Evolutionary conservation across 2,113 vertebrate species (phyloP).

Genomic region (Phocoena sinus): DNA sequence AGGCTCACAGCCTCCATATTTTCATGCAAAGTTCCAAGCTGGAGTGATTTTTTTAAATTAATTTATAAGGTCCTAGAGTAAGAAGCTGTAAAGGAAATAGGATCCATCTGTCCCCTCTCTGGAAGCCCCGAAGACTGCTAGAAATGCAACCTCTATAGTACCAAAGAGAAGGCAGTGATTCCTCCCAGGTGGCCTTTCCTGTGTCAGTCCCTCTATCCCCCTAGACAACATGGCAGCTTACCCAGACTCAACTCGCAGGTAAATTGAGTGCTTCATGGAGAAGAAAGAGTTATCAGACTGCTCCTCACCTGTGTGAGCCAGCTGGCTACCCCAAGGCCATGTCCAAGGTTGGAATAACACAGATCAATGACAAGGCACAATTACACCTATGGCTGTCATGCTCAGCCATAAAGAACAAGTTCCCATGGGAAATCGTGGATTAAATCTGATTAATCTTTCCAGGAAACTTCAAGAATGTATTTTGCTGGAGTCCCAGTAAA

Average conservation of each 20-base stretch:
- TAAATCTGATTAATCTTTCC: not conserved
- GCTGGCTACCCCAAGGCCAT: not conserved
- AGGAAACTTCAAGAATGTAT: conserved; percentile 41
- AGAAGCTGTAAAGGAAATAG: conserved; percentile 13
- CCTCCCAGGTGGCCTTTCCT: not conserved
- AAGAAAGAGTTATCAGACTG: not conserved
- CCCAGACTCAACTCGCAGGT: not conserved
- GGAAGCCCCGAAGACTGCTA: not conserved
- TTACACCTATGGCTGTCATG: rapidly evolving
- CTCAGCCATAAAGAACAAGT: not conserved
- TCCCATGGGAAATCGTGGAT: conserved; percentile 42
- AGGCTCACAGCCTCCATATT: conserved; percentile 12
- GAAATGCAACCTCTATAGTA: not conserved
- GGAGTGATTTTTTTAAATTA: conserved; percentile 2
- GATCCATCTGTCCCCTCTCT: not conserved
- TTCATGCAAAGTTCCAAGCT: conserved; percentile 43
- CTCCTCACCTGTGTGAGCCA: not conserved
- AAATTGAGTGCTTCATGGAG: rapidly evolving
- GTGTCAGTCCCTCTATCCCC: not conserved
- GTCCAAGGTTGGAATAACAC: not conserved
- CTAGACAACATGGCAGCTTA: not conserved
- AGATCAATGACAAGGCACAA: not conserved
- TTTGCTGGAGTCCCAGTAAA: conserved; percentile 50
- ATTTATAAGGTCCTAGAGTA: conserved; percentile 39
- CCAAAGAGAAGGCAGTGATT: not conserved